phyloP scores from a whole-genome alignment of 2,113 vertebrate genomes.

The Nibea albiflora region DNA sequence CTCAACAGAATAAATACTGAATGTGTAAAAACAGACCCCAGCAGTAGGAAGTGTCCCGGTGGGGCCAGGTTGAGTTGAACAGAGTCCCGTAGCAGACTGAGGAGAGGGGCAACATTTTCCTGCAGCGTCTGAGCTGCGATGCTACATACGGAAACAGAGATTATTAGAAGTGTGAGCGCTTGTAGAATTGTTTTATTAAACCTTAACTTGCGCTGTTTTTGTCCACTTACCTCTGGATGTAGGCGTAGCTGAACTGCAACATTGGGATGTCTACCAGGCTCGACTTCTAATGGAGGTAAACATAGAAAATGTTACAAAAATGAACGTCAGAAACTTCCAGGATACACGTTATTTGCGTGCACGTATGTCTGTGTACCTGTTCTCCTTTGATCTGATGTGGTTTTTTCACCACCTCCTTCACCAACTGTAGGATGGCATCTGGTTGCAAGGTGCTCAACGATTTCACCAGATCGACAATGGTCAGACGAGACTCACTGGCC shows the following conservation, averaged over 20 bases:
- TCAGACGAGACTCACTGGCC: slow-evolving; percentile 86
- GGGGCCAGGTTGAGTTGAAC: slow-evolving; percentile 93
- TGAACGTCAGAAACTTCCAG: background rate
- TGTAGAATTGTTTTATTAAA: background rate
- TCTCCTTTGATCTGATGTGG: slow-evolving; percentile 93
- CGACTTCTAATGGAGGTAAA: slow-evolving; percentile 84
- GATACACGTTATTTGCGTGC: background rate
- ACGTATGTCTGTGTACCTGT: slow-evolving; percentile 82
- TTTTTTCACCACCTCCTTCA: slow-evolving; percentile 97
- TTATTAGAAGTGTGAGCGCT: background rate
- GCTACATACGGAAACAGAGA: slow-evolving; percentile 72
- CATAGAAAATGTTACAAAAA: background rate
- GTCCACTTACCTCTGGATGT: slow-evolving; percentile 88
- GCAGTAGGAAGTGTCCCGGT: slow-evolving; percentile 93
- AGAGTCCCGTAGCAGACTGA: slow-evolving; percentile 92
- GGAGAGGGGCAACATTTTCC: slow-evolving; percentile 88
- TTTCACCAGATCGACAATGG: slow-evolving; percentile 91
- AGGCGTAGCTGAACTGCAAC: slow-evolving; percentile 92
- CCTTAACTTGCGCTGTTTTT: background rate
- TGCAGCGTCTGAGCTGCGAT: slow-evolving; percentile 87
- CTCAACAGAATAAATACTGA: background rate
- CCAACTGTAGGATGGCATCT: slow-evolving; percentile 89
- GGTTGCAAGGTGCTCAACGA: slow-evolving; percentile 88
- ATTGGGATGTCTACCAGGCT: slow-evolving; percentile 91
- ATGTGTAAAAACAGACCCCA: slow-evolving; percentile 87